Evolutionary conservation across 1,140 invertebrate species (phyloP).

Genomic region (Drosophila orosa): DNA sequence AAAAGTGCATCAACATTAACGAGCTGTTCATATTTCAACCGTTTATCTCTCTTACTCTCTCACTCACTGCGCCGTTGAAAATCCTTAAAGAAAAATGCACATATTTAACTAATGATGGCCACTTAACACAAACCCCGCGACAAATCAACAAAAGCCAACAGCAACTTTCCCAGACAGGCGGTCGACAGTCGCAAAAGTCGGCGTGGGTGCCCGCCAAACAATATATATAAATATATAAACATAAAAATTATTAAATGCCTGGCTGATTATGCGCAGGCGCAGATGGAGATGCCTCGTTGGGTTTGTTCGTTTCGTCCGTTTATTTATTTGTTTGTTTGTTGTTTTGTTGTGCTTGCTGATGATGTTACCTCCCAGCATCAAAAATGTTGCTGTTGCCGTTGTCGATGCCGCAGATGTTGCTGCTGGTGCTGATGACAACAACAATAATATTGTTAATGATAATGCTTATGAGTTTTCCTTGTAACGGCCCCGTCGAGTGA

Average conservation of each 20-base stretch:
- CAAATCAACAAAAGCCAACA: slow-evolving; percentile 70
- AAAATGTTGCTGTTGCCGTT: slow-evolving; percentile 37
- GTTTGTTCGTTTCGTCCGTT: slow-evolving; percentile 8
- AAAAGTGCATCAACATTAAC: slow-evolving; percentile 57
- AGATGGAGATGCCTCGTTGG: slow-evolving; percentile 25
- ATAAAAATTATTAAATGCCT: slow-evolving; percentile 82
- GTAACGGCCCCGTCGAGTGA: slow-evolving; percentile 66
- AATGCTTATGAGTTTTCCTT: slow-evolving; percentile 81
- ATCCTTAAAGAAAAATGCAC: slow-evolving; percentile 82
- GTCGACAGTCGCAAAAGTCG: slow-evolving; percentile 16
- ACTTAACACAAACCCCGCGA: slow-evolving; percentile 79
- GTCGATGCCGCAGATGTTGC: slow-evolving; percentile 49
- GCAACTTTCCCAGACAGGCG: slow-evolving; percentile 72
- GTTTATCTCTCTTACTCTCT: slow-evolving; percentile 49
- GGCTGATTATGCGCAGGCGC: slow-evolving; percentile 76
- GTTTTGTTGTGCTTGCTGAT: slow-evolving; percentile 68
- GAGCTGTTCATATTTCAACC: slow-evolving; percentile 54
- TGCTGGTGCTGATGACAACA: slow-evolving; percentile 67
- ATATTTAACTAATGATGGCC: slow-evolving; percentile 83
- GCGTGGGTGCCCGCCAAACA: slow-evolving; percentile 60
- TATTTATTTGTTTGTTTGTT: slow-evolving; percentile 26
- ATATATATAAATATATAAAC: slow-evolving; percentile 73
- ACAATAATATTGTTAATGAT: slow-evolving; percentile 83
- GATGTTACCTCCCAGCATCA: slow-evolving; percentile 45
- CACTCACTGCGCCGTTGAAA: slow-evolving; percentile 32